These are phyloP conservation scores for Clarias macrocephalus DNA, from an alignment of 2,113 vertebrate species.

Conservation along the genomic window DNA sequence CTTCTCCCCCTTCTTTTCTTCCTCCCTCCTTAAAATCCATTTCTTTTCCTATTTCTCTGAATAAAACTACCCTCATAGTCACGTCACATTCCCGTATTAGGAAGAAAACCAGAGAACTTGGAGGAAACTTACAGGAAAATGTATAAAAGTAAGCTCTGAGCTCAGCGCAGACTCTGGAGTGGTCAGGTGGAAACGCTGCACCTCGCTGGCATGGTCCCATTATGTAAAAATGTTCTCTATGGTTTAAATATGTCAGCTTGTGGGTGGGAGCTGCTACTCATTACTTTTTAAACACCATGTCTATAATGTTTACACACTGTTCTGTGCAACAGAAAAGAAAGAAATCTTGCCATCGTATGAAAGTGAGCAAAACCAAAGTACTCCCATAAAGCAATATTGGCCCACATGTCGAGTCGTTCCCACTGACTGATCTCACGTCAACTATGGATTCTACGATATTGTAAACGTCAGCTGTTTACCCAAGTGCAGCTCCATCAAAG, in stretches of 20 bases:
- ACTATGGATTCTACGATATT: slow-evolving; percentile 12
- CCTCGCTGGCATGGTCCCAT: background rate
- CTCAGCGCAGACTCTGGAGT: background rate
- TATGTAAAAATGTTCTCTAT: background rate
- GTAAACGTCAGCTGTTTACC: slow-evolving; percentile 36
- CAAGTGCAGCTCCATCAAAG: slow-evolving; percentile 30
- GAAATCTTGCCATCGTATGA: background rate
- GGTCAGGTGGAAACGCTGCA: background rate
- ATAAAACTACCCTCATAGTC: too few relatives aligned
- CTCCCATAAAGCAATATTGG: background rate
- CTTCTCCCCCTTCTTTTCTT: too few relatives aligned
- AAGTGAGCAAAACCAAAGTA: slow-evolving; percentile 7
- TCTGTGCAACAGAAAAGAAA: background rate
- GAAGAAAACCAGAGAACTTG: background rate
- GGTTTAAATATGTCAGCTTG: background rate
- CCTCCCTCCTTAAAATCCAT: too few relatives aligned
- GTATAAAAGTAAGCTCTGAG: background rate
- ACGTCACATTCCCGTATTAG: background rate
- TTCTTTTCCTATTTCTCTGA: too few relatives aligned
- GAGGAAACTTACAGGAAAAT: background rate
- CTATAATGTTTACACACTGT: slow-evolving; percentile 24
- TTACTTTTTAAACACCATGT: slow-evolving; percentile 30
- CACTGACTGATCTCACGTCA: slow-evolving; percentile 12
- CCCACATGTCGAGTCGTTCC: background rate
- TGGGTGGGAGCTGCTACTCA: slow-evolving; percentile 6